Conservation (phyloP, 2,113 vertebrate genomes). For the Tragelaphus buxtoni region DNA sequence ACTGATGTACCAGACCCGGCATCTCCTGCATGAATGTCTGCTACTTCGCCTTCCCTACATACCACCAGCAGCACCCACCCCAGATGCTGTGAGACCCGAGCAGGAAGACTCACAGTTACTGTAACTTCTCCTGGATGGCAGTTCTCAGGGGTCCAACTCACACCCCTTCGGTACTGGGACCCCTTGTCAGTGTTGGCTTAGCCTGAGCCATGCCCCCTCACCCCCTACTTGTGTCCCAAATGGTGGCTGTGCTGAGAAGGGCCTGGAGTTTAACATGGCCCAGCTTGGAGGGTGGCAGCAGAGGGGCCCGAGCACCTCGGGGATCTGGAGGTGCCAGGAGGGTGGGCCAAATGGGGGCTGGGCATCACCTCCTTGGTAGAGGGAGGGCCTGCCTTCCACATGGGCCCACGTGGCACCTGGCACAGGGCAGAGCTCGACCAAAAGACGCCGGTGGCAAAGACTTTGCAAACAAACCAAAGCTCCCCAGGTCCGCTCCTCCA, state of each 20-base stretch:
- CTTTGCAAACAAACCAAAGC: not conserved
- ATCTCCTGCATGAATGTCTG: not conserved
- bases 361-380: not conserved
- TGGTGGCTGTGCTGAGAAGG: not conserved
- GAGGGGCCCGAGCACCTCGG: not conserved
- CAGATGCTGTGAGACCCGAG: not conserved
- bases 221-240: not conserved
- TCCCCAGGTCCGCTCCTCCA: not conserved
- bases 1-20: accelerated
- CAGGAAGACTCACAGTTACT: accelerated
- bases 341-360: not conserved
- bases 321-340: not conserved
- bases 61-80: not conserved
- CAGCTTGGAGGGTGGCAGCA: not conserved
- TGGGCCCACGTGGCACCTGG: not conserved
- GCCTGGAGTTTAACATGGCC: accelerated
- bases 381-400: not conserved
- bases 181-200: not conserved
- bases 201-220: accelerated
- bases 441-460: not conserved
- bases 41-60: accelerated
- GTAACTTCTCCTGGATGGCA: not conserved
- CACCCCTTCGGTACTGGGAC: not conserved
- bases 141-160: not conserved
- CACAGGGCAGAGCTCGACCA: not conserved